Evolutionary conservation across 2,797 vertebrate genomes (phyloP), one percentile per base, ranked within the genome.

Genomic region (Alcedo quadribrachys): DNA sequence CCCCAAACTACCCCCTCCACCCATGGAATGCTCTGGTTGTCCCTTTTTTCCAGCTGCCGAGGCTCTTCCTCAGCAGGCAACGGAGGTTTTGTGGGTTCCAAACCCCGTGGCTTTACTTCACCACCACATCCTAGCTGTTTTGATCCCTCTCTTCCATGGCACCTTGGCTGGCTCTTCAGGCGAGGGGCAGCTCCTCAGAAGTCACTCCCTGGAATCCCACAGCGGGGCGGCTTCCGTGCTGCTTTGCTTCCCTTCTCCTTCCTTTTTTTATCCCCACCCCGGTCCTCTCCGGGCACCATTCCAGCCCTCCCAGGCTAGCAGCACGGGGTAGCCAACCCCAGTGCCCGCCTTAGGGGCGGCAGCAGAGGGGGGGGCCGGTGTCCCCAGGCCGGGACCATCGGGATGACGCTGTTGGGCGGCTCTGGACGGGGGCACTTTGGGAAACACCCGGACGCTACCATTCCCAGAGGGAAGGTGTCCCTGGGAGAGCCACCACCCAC

Each of bases 41-140:
- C 13, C 3, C 15, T n/a, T 77, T 24, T 25, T 58, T 42, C 28
- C 28, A 35, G 32, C 7, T 32, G 1, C 28, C 2, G 24, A 50
- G n/a, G 22, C 43, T 17, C 15, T 43, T 9, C 66, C 7, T 8
- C 9, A 67, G 35, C 42, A 78, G 62, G 11, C 11, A 0, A 5
- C 12, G 48, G 48, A 37, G 28, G 3, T 62, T 40, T 43, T 62
- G 5, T 40, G 48, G 12, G 7, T 37, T 81, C 37, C 55, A 50
- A 1, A 42, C 28, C 17, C 87, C 25, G 48, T 50, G 2, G n/a
- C 45, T 61, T 48, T 1, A 2, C 15, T 65, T 51, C 9, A 30
- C 18, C 16, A 20, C 1, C 8, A 2, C 8, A 0, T 5, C 5
- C 25, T 4, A 0, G 0, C 0, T 16, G 4, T 21, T 4, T 53